phyloP scores from a whole-genome alignment of 2,113 vertebrate genomes.

The Forbesichthys agassizii region DNA sequence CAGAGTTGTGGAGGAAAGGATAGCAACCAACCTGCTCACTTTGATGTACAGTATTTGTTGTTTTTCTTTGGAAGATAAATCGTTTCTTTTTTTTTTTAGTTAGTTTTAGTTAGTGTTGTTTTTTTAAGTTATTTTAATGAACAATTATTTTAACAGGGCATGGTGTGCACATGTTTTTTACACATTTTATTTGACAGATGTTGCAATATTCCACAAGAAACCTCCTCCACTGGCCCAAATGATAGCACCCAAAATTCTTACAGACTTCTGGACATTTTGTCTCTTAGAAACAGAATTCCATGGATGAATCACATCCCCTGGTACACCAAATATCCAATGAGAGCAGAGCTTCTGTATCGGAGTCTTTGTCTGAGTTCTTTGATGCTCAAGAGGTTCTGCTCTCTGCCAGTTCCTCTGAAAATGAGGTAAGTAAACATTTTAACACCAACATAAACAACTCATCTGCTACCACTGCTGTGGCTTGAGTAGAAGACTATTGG shows the following conservation, averaged over 20 bases:
- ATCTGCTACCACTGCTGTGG: neutral
- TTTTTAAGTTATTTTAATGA: neutral
- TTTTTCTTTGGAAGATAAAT: constrained; percentile 14
- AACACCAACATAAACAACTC: neutral
- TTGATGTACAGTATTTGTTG: neutral
- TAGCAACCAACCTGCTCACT: neutral
- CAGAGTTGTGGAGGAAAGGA: neutral
- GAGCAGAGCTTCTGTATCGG: constrained; percentile 89
- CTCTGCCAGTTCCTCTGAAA: constrained; percentile 97
- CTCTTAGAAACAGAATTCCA: constrained; percentile 80
- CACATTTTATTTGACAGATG: neutral
- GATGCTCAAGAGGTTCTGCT: constrained; percentile 95
- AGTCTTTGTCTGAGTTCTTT: constrained; percentile 95
- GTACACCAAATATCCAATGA: constrained; percentile 94
- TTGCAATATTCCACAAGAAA: neutral
- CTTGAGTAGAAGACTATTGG: neutral
- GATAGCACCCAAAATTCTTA: constrained; percentile 9
- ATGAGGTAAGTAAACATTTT: constrained; percentile 80
- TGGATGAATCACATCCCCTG: constrained; percentile 80
- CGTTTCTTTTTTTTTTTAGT: neutral
- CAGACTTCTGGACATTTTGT: constrained; percentile 35
- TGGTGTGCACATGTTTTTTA: neutral
- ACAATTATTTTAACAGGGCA: neutral
- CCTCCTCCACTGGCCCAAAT: neutral
- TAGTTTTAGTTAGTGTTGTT: neutral